Conservation (phyloP, 2,797 vertebrate species). For the Menidia menidia region DNA sequence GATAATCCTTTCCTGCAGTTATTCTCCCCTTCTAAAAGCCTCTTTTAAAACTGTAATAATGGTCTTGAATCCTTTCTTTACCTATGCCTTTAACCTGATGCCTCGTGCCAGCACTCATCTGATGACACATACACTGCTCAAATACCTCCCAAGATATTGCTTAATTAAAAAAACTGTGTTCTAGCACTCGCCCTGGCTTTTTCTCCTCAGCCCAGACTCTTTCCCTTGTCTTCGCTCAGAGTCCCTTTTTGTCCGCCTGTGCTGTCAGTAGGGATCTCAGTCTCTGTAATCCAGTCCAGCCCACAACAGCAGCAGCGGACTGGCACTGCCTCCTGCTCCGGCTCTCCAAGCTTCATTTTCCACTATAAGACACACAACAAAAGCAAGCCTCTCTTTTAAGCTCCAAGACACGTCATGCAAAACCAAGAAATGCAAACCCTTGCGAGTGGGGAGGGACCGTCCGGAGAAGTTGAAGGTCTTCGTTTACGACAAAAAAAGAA, state of each 20-base stretch:
- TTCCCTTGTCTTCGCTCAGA: conserved; percentile 69
- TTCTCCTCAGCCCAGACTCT: conserved; percentile 63
- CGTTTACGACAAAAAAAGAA: conserved; percentile 66
- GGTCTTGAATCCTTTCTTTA: conserved; percentile 34
- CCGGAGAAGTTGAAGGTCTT: conserved; percentile 83
- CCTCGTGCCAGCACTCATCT: conserved; percentile 74
- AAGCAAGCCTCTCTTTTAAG: conserved; percentile 78
- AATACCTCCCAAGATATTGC: conserved; percentile 60
- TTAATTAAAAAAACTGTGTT: conserved; percentile 53
- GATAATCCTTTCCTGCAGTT: conserved; percentile 55
- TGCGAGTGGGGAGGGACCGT: conserved; percentile 79
- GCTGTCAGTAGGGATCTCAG: conserved; percentile 80
- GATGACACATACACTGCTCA: conserved; percentile 61
- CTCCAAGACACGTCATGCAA: conserved; percentile 86
- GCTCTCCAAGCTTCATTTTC: conserved; percentile 78
- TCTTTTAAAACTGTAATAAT: conserved; percentile 21
- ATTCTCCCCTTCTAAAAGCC: conserved; percentile 43
- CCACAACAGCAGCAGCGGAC: conserved; percentile 75
- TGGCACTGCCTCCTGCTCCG: conserved; percentile 81
- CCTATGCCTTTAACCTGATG: conserved; percentile 79
- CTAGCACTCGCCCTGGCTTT: conserved; percentile 63
- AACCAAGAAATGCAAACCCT: conserved; percentile 88
- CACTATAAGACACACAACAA: conserved; percentile 82
- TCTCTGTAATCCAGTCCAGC: conserved; percentile 81
- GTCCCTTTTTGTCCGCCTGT: conserved; percentile 80